Evolutionary conservation across 2,797 vertebrate genomes (phyloP), one percentile per base, ranked within the genome.

Genomic region (Spea hammondii): DNA sequence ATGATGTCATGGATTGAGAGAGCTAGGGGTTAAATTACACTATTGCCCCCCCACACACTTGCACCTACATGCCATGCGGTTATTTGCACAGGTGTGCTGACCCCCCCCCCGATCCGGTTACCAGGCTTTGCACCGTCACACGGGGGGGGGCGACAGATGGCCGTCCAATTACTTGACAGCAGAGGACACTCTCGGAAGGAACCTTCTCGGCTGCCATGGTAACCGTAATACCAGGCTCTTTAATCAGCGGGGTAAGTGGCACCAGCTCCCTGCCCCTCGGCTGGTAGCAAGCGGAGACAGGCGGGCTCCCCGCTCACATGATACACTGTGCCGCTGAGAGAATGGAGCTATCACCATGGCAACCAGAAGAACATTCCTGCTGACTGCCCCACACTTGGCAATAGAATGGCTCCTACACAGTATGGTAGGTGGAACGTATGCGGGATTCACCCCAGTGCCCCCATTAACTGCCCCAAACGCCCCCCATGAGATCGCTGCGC

Each of bases 101-200:
- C 55, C 11, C 55, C 5, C 51, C 51, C 7, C 51, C 51, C n/a
- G 71, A 49, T 11, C 59, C 1, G 64, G 65, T 46, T 60, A 69
- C 53, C 53, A 14, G 70, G 70, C 70, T 73, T 49, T 14, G 46
- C 54, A n/a, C 65, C 6, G 6, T 50, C 5, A 49, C 47, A 69
- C 50, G 12, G 71, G 32, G 32, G 32, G 32, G 17, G 50, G 3
- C 14, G 47, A 82, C 85, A 85, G 84, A 87, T 69, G 86, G 85
- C 53, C 6, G 68, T 80, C 76, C 75, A 71, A 82, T 79, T 67
- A 62, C 54, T 73, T 11, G 4, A 59, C 65, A 0, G 17, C 72
- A 73, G 74, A 47, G 47, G 7, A 5, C 6, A 45, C 47, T 46
- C 55, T 0, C 0, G 5, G 55, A 74, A 82, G 78, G 79, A 14